phyloP scores from a whole-genome alignment of 2,888 invertebrate genomes.

The Macroteleia sp. region DNA sequence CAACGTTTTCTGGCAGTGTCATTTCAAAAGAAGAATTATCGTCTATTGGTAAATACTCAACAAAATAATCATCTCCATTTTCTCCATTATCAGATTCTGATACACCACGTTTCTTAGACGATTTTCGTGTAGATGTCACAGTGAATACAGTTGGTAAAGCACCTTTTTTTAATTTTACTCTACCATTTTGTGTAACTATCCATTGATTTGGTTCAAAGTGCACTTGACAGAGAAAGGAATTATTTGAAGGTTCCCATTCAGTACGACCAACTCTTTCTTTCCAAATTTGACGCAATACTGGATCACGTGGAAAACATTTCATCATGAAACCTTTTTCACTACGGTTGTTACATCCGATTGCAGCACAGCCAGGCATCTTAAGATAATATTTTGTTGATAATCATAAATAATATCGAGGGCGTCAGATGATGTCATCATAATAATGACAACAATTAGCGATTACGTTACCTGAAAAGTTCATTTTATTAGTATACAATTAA shows the following conservation, averaged over 20 bases:
- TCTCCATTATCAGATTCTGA: constrained; percentile 55
- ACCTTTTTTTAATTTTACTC: constrained; percentile 76
- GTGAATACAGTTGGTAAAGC: constrained; percentile 79
- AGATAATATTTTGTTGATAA: too few species aligned
- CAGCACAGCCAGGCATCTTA: constrained; percentile 83
- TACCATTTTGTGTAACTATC: constrained; percentile 74
- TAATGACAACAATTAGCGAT: too few species aligned
- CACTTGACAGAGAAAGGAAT: constrained; percentile 80
- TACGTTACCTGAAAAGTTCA: too few species aligned
- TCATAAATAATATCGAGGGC: too few species aligned
- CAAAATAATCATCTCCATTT: too few species aligned
- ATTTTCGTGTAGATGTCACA: constrained; percentile 77
- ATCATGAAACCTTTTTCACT: constrained; percentile 82
- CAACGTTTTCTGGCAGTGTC: too few species aligned
- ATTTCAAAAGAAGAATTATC: too few species aligned
- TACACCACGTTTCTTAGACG: constrained; percentile 74
- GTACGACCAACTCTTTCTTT: constrained; percentile 78
- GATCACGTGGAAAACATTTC: constrained; percentile 83
- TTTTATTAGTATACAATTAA: too few species aligned
- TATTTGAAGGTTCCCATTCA: constrained; percentile 81
- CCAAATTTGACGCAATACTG: constrained; percentile 78
- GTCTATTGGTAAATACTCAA: too few species aligned
- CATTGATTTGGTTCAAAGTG: constrained; percentile 80
- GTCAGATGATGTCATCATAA: too few species aligned
- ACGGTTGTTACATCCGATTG: constrained; percentile 81